A percentile compares a stretch with the other conserved stretches of the same genome.
These are phyloP conservation scores for Rotaria macrura DNA, from an alignment of 2,888 invertebrate genomes.

Conservation along the genomic window DNA sequence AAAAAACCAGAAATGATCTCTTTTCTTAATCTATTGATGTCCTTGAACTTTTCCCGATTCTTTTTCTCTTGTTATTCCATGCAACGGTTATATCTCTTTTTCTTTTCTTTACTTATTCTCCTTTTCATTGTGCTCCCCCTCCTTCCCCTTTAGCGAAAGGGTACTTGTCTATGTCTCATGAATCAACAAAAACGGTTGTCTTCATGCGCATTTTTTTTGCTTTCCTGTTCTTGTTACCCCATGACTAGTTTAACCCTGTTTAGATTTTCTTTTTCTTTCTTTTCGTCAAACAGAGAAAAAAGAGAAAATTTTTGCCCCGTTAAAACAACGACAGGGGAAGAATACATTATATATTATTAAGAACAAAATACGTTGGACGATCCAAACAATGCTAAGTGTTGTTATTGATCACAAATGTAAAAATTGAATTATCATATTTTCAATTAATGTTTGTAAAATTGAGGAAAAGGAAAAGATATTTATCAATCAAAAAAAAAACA, in stretches of 20 bases:
- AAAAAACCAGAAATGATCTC: background rate
- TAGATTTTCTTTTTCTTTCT: background rate
- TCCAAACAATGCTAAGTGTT: constrained; percentile 2
- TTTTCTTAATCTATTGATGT: background rate
- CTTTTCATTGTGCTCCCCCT: too few relatives aligned
- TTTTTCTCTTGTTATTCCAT: background rate
- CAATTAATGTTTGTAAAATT: background rate
- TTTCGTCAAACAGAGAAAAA: background rate
- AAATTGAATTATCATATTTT: background rate
- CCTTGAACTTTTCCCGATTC: background rate
- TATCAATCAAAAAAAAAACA: background rate
- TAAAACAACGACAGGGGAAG: background rate
- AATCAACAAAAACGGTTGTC: background rate
- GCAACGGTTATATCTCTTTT: background rate
- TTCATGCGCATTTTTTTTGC: constrained; percentile 6
- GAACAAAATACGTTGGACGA: background rate
- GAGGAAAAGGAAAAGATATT: background rate
- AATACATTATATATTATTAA: background rate
- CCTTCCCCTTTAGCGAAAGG: background rate
- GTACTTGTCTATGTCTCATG: background rate
- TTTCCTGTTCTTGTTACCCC: background rate
- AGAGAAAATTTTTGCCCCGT: background rate
- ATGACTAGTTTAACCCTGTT: background rate
- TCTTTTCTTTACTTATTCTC: background rate
- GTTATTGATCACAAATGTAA: constrained; percentile 10